Base-by-base conservation (phyloP, 2,888 invertebrate species). In the Drosophila nr. perissopoda region DNA sequence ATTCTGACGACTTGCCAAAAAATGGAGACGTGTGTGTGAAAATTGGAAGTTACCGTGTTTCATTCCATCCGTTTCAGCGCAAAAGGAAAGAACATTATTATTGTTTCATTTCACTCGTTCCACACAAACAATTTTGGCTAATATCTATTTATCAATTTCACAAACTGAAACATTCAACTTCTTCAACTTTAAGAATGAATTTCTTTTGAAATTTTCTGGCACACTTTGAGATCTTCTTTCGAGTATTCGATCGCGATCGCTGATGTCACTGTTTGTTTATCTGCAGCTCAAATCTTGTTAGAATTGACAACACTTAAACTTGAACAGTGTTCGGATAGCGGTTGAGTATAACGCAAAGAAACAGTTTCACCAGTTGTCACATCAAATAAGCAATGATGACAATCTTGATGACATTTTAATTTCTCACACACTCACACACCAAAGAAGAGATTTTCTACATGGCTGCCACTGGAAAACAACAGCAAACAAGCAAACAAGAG, bases 351-450 rank as follows among this genome's bases (percentile, higher is more conserved):
- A 34, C 49, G 68, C 61, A 51, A 58, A 63, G 67, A 49, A 48
- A 66, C 75, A 63, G 85, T 82, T 80, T 76, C 76, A 72, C 25
- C 69, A 83, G 85, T 76, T 90, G 87, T 90, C 88, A 79, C 87
- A 80, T 83, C 81, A 76, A 66, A 87, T 87, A 81, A 78, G 68
- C 86, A 63, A 71, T 79, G 83, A 88, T 83, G 88, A 90, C 90
- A 91, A 92, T 91, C 92, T 92, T 86, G 90, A 91, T 91, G 91
- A 91, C 92, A 91, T 90, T 92, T 91, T 91, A 92, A 91, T 92
- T 89, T 82, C 78, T 79, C 81, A 79, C 80, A 80, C 80, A 82
- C 73, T 31, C 66, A 70, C 21, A 36, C 54, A 49, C 34, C 34
- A n/a, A 78, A 72, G 69, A 81, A 54, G 77, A 78, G 79, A 86